phyloP scores from a whole-genome alignment of 2,888 invertebrate species.

The Monoplex corrugatus region DNA sequence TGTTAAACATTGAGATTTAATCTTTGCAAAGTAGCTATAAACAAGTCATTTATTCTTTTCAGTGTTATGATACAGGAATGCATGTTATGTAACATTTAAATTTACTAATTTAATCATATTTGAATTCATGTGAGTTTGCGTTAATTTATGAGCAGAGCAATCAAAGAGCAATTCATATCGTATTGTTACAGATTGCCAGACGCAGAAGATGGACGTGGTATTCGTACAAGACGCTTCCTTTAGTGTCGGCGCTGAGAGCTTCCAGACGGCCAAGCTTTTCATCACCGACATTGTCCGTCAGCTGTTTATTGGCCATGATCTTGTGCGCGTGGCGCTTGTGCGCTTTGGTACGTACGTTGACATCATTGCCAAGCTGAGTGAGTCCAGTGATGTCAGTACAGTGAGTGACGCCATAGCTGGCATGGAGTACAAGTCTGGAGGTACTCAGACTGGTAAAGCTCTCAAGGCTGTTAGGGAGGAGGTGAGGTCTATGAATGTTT shows the following conservation, averaged over 20 bases:
- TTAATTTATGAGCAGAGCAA: background rate
- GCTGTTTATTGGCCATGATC: background rate
- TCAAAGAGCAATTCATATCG: background rate
- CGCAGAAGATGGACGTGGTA: slow-evolving; percentile 26
- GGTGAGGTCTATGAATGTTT: too few relatives aligned
- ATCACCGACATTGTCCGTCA: slow-evolving; percentile 11
- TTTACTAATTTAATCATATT: background rate
- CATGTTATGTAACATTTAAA: too few relatives aligned
- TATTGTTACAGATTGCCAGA: background rate
- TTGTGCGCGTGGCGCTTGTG: slow-evolving; percentile 43
- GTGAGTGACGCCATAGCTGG: slow-evolving; percentile 12
- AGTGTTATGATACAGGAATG: too few relatives aligned
- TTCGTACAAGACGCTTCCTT: slow-evolving; percentile 35
- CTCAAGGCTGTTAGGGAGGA: slow-evolving; percentile 1
- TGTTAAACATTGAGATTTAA: too few relatives aligned
- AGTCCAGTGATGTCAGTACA: slow-evolving; percentile 24
- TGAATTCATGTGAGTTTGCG: background rate
- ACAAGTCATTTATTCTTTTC: too few relatives aligned
- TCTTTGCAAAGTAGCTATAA: too few relatives aligned
- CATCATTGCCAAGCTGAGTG: slow-evolving; percentile 19
- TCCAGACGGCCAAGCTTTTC: slow-evolving; percentile 33
- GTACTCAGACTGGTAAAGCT: slow-evolving; percentile 18
- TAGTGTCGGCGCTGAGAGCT: slow-evolving; percentile 25
- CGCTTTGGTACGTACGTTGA: slow-evolving; percentile 1
- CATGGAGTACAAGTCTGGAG: slow-evolving; percentile 27